Base-by-base conservation (phyloP, 2,113 vertebrate genomes). In the Laticauda laticaudata region DNA sequence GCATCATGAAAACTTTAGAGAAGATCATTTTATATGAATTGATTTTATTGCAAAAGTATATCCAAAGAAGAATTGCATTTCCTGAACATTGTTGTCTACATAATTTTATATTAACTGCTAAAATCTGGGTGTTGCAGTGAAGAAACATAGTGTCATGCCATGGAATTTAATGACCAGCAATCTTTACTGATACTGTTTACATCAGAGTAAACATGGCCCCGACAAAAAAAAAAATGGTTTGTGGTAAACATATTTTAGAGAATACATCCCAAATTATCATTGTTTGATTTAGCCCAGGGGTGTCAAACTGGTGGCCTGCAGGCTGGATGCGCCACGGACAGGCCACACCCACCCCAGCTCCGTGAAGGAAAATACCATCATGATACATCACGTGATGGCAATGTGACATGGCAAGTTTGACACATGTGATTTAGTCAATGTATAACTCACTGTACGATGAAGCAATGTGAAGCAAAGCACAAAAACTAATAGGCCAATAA, bases 21-120 rank as follows among this genome's bases (percentile, higher is more conserved):
- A 92, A 94, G 54, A 96, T 97, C 89, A 94, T 92, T 97, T 96
- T 97, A 96, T 96, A 97, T 93, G 93, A 96, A 95, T 23, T 92
- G 95, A 86, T 96, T 97, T 97, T 96, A 93, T 94, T 95, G 86
- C 85, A 96, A 92, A 95, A 96, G 94, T 93, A 91, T 92, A 97
- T 95, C 81, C 95, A 91, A 92, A 97, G 97, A 96, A 87, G 95
- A 97, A 96, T 92, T 91, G 93, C 90, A 94, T 94, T 96, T 96
- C 93, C 91, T 95, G 94, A 96, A 97, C 96, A 81, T 48, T 94
- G 96, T 94, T 96, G 93, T 94, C 92, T 96, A 97, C 95, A 96
- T 91, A 95, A 92, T 96, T 97, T 96, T 94, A 96, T 96, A 95
- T 94, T 92, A 96, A 95, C 43, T 93, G 92, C 92, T 95, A 94